phyloP scores from a whole-genome alignment of 2,113 vertebrate genomes.

The Halichoerus grypus region DNA sequence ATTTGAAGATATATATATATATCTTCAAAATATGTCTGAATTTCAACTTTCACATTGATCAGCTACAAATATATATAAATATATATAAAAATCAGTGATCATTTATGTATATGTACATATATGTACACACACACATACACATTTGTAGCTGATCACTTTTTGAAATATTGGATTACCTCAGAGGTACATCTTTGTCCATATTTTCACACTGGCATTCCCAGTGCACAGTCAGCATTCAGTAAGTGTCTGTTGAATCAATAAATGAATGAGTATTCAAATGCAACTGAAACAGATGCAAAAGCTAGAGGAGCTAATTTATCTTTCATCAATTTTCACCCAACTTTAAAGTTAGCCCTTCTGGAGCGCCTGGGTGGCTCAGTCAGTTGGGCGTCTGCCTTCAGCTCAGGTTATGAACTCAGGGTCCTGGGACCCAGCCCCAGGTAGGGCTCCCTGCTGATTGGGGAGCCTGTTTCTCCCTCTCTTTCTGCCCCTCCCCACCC shows the following conservation, averaged over 20 bases:
- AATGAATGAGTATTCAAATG: neutral
- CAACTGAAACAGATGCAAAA: neutral
- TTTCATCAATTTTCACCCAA: neutral
- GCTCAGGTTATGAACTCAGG: neutral
- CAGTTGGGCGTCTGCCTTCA: neutral
- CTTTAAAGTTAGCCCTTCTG: neutral
- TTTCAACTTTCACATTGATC: neutral
- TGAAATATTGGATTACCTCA: neutral
- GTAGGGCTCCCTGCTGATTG: too few species aligned
- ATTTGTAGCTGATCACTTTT: neutral
- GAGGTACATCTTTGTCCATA: neutral
- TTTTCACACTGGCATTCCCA: neutral
- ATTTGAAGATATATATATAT: neutral
- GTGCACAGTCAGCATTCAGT: neutral
- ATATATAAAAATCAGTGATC: neutral
- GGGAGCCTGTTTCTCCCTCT: too few species aligned
- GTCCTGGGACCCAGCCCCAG: too few species aligned
- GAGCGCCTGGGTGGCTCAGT: neutral
- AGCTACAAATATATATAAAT: neutral
- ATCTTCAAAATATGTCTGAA: neutral
- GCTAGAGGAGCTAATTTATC: neutral
- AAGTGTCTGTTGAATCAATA: slow-evolving; percentile 31
- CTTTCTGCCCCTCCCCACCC: too few species aligned
- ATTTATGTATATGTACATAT: neutral
- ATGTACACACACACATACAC: neutral